These are phyloP conservation scores for Pygmarrhopalites habei DNA, from an alignment of 1,140 invertebrate species.

Conservation along the genomic window DNA sequence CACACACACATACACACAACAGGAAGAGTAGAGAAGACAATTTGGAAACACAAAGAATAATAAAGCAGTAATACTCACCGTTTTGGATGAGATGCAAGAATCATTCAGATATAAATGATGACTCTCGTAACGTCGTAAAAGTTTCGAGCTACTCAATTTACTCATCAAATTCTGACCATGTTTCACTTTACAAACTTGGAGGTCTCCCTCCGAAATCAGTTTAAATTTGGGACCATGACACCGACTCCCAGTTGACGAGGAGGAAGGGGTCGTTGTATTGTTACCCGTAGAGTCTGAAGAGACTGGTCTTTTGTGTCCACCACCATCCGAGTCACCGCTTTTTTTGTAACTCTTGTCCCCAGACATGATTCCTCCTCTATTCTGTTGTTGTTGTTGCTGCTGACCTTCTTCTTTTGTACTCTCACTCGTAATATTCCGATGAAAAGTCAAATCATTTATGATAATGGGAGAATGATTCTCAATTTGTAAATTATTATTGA, in stretches of 20 bases:
- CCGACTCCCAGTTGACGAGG: neutral
- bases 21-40: no score
- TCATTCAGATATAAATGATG: slow-evolving; percentile 65
- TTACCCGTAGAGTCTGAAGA: neutral
- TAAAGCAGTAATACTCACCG: no score
- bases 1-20: no score
- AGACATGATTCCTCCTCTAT: neutral
- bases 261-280: neutral
- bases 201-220: slow-evolving; percentile 64
- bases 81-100: slow-evolving; percentile 63
- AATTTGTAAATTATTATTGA: neutral
- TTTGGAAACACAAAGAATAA: no score
- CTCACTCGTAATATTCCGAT: no score
- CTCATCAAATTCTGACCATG: slow-evolving; percentile 70
- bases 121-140: slow-evolving; percentile 70
- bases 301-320: neutral
- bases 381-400: no score
- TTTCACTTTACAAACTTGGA: slow-evolving; percentile 70
- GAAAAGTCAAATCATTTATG: neutral
- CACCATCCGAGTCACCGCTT: no score
- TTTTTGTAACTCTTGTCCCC: neutral
- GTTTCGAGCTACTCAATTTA: slow-evolving; percentile 73
- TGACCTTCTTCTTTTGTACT: neutral
- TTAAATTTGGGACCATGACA: slow-evolving; percentile 59
- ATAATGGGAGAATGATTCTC: neutral